These are phyloP conservation scores for Mesitornis unicolor DNA, from an alignment of 2,113 vertebrate species.

Conservation along the genomic window DNA sequence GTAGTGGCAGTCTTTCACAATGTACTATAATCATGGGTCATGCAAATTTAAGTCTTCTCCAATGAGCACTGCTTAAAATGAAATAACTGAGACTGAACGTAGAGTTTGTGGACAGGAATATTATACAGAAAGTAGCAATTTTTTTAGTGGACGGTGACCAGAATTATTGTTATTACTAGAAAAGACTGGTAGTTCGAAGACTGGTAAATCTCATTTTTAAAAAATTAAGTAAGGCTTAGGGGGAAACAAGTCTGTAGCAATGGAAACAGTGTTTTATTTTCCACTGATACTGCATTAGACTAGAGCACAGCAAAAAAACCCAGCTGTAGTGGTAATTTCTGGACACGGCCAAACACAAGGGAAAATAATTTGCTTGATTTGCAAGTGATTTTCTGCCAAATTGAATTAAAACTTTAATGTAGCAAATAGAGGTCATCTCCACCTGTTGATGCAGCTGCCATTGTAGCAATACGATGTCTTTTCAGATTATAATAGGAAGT, in stretches of 20 bases:
- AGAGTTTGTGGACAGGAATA: background rate
- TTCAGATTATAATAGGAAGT: background rate
- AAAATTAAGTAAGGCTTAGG: background rate
- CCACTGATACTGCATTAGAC: background rate
- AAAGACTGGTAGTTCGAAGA: too few relatives aligned
- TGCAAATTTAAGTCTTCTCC: background rate
- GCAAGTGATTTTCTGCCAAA: background rate
- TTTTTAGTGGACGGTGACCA: background rate
- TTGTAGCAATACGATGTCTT: background rate
- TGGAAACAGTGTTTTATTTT: background rate
- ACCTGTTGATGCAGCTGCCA: background rate
- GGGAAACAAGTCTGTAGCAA: background rate
- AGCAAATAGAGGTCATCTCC: background rate
- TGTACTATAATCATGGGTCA: fast-evolving
- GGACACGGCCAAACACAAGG: background rate
- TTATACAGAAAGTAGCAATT: background rate
- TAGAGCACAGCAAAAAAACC: background rate
- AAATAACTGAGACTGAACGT: background rate
- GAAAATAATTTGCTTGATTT: background rate
- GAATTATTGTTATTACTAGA: background rate
- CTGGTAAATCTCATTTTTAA: too few relatives aligned
- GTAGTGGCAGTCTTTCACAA: background rate
- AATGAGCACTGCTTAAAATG: background rate
- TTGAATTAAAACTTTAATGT: background rate
- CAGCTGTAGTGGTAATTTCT: background rate